Conservation (phyloP, 53 echinoderm and acorn worm genomes). For the Zoroaster sp. region DNA sequence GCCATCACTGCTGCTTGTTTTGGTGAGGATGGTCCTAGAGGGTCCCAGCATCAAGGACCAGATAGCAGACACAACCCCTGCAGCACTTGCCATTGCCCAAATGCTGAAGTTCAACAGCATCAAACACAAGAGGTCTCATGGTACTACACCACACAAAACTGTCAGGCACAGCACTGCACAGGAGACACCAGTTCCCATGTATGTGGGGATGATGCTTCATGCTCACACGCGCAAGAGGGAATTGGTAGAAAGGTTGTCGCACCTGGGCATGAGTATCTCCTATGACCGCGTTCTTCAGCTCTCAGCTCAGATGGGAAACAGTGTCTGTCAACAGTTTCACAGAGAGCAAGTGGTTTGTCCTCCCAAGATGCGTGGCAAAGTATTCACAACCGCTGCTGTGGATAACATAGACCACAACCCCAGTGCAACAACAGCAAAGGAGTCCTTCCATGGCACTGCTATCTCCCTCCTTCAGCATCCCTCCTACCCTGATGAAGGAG, state of each 20-base stretch:
- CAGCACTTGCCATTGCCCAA: conserved; percentile 8
- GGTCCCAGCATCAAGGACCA: conserved; percentile 58
- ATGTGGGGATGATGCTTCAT: conserved; percentile 11
- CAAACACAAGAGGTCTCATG: conserved; percentile 12
- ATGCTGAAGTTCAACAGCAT: conserved; percentile 20
- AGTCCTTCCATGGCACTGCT: conserved; percentile 58
- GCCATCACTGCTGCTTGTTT: conserved; percentile 15
- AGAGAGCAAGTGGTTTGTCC: conserved; percentile 64
- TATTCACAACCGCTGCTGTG: conserved; percentile 59
- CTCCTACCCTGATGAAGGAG: conserved; percentile 24
- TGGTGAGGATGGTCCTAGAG: conserved; percentile 46
- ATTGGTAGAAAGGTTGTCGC: conserved; percentile 43
- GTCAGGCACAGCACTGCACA: too few relatives aligned
- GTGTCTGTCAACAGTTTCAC: conserved; percentile 44
- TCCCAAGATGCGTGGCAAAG: conserved; percentile 48
- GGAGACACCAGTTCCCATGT: not conserved
- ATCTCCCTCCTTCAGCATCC: conserved; percentile 49
- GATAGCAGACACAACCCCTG: conserved; percentile 7
- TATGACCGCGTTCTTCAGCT: conserved; percentile 42
- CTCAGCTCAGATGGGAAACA: conserved; percentile 58
- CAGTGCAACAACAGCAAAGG: conserved; percentile 56
- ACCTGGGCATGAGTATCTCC: conserved; percentile 44
- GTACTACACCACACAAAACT: not conserved
- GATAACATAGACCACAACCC: conserved; percentile 60
- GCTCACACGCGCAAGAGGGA: conserved; percentile 23